These are phyloP conservation scores for Caerostris extrusa DNA, from an alignment of 1,140 invertebrate species.

Conservation along the genomic window DNA sequence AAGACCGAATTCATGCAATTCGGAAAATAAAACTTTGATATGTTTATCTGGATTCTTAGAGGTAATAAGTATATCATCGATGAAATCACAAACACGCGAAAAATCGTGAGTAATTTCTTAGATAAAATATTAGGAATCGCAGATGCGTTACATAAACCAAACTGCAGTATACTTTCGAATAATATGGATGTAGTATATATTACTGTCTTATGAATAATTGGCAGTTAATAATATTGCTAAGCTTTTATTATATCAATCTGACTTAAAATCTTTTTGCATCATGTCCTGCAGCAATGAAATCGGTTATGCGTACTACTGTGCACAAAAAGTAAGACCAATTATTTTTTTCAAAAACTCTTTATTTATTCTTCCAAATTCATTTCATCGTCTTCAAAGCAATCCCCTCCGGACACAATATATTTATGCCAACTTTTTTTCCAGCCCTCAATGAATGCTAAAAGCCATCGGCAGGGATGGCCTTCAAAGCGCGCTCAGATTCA, in stretches of 20 bases:
- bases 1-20: slow-evolving; percentile 79
- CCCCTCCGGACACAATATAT: no score
- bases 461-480: no score
- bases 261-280: slow-evolving; percentile 63
- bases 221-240: slow-evolving; percentile 71
- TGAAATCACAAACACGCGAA: slow-evolving; percentile 79
- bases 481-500: no score
- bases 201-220: slow-evolving; percentile 73
- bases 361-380: no score
- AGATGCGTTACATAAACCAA: slow-evolving; percentile 74
- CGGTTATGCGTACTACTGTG: no score
- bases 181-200: slow-evolving; percentile 64
- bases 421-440: no score
- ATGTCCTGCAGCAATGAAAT: slow-evolving; percentile 66
- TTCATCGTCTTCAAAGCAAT: no score
- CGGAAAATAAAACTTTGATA: slow-evolving; percentile 79
- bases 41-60: slow-evolving; percentile 80
- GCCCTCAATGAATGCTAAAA: no score
- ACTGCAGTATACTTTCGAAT: slow-evolving; percentile 76
- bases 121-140: slow-evolving; percentile 45
- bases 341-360: no score
- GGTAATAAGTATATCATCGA: slow-evolving; percentile 81
- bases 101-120: slow-evolving; percentile 53
- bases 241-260: slow-evolving; percentile 74
- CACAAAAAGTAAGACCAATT: no score